These are phyloP conservation scores for Lota lota DNA, from an alignment of 2,113 vertebrate genomes.

Conservation along the genomic window DNA sequence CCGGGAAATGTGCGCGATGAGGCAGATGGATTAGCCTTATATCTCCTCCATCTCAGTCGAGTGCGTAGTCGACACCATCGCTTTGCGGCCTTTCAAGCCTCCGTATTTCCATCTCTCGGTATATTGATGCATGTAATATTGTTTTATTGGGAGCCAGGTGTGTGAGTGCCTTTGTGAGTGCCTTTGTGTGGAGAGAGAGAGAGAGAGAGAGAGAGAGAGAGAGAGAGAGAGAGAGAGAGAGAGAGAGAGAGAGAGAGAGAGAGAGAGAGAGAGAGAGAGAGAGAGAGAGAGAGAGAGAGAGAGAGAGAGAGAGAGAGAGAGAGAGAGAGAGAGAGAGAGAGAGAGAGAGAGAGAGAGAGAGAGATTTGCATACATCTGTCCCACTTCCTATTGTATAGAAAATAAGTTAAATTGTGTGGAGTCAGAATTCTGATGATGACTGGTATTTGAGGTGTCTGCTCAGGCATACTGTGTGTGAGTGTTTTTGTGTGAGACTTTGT, in stretches of 20 bases:
- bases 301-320: neutral
- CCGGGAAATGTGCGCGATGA: constrained; percentile 3
- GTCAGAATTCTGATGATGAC: no score
- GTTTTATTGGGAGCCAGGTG: neutral
- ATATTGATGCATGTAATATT: neutral
- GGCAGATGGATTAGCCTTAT: neutral
- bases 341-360: no score
- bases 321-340: no score
- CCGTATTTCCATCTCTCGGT: neutral
- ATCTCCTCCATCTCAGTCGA: constrained; percentile 20
- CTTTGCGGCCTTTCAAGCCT: neutral
- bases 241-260: neutral
- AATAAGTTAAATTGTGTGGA: no score
- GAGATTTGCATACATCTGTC: no score
- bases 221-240: neutral
- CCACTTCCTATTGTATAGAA: no score
- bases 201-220: neutral
- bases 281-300: neutral
- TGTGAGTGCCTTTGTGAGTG: neutral
- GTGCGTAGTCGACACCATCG: neutral
- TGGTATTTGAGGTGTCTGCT: no score
- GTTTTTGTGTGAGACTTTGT: constrained; percentile 3
- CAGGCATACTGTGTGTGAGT: neutral
- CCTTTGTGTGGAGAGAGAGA: constrained; percentile 5
- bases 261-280: no score